Conservation (phyloP, 2,888 invertebrate genomes). For the Scaptomyza flava region DNA sequence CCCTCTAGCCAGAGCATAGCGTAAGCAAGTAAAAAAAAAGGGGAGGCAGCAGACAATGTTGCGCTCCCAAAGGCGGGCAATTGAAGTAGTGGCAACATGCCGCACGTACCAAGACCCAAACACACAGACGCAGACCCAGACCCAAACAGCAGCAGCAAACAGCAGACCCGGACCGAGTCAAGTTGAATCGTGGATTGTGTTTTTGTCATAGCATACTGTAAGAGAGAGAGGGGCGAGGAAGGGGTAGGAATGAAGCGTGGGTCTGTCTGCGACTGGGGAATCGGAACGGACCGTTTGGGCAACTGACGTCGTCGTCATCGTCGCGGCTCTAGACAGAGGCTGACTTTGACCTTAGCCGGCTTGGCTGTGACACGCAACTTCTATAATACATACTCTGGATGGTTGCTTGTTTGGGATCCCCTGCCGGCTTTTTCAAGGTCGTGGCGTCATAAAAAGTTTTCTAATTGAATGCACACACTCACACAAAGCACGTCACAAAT, state of each 20-base stretch:
- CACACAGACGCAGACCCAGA: slow-evolving; percentile 22
- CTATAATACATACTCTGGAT: slow-evolving; percentile 24
- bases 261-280: slow-evolving; percentile 33
- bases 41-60: slow-evolving; percentile 49
- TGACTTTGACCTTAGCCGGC: slow-evolving; percentile 57
- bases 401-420: slow-evolving; percentile 2
- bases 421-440: slow-evolving; percentile 58
- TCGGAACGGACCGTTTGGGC: slow-evolving; percentile 26
- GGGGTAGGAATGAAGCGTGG: background rate
- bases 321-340: slow-evolving; percentile 36
- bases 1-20: background rate
- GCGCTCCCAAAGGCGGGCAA: slow-evolving; percentile 42
- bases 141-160: slow-evolving; percentile 21
- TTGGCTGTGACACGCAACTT: slow-evolving; percentile 56
- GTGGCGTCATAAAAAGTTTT: slow-evolving; percentile 62
- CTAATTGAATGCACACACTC: slow-evolving; percentile 57
- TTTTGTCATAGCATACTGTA: slow-evolving; percentile 24
- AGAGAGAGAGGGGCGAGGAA: background rate
- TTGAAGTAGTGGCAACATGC: slow-evolving; percentile 53
- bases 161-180: slow-evolving; percentile 18
- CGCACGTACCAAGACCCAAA: slow-evolving; percentile 64
- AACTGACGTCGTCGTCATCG: slow-evolving; percentile 16
- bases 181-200: slow-evolving; percentile 47
- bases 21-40: slow-evolving; percentile 20
- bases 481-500: slow-evolving; percentile 22